phyloP scores from a whole-genome alignment of 92 coral and sea anemone species.

The Meandrina meandrites region DNA sequence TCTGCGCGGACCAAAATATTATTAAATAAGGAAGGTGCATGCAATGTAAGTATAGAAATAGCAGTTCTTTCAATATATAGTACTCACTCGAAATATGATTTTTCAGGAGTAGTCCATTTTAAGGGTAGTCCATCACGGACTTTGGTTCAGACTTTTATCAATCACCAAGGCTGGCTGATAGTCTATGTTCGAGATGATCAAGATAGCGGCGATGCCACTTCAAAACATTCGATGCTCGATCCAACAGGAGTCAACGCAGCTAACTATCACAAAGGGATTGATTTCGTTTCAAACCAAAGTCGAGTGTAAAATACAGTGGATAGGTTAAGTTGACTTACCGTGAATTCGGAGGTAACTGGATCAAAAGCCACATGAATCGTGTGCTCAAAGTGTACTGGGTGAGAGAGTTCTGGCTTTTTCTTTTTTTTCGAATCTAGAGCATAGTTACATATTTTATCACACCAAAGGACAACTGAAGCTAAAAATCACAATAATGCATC shows the following conservation, averaged over 20 bases:
- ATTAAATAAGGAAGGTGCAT: no score
- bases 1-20: no score
- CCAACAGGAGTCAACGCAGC: constrained; percentile 12
- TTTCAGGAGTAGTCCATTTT: no score
- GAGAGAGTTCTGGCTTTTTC: constrained; percentile 98
- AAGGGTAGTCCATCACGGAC: no score
- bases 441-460: no score
- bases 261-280: constrained; percentile 19
- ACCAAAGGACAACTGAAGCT: no score
- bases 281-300: not conserved
- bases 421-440: constrained; percentile 99
- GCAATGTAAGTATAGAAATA: no score
- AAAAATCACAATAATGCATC: no score
- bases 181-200: constrained; percentile 15
- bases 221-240: constrained; percentile 13
- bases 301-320: not conserved
- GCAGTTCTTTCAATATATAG: no score
- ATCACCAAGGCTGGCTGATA: not conserved
- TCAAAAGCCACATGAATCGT: constrained; percentile 99
- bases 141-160: no score
- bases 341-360: constrained; percentile 98
- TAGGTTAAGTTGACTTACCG: constrained; percentile 74
- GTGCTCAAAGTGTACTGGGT: constrained; percentile 97
- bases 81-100: no score
- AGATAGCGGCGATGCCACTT: constrained; percentile 11